Evolutionary conservation across 1,140 invertebrate species (phyloP).

Genomic region (Dryas iulia): DNA sequence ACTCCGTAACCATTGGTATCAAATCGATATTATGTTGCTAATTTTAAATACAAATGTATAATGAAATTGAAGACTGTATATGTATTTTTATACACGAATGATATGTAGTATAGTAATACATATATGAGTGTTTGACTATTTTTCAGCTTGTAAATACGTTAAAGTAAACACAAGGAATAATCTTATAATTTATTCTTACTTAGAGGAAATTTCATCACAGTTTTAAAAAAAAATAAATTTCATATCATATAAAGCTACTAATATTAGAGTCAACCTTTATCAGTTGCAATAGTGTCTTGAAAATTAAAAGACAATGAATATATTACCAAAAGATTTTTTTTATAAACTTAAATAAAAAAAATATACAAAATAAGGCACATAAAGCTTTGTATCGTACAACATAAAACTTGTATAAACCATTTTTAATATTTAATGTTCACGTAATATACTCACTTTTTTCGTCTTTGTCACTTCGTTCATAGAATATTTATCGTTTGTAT

Average conservation of each 20-base stretch:
- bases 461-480: constrained; percentile 67
- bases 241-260: too few relatives aligned
- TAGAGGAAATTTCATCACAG: too few relatives aligned
- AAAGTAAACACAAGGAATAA: too few relatives aligned
- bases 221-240: too few relatives aligned
- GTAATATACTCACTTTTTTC: constrained; percentile 53
- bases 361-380: background rate
- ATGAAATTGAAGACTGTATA: too few relatives aligned
- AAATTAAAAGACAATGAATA: too few relatives aligned
- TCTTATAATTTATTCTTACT: too few relatives aligned
- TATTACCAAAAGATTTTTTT: too few relatives aligned
- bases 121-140: background rate
- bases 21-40: background rate
- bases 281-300: too few relatives aligned
- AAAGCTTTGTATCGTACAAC: background rate
- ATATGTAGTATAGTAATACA: background rate
- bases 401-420: background rate
- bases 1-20: background rate
- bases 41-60: background rate
- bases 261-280: too few relatives aligned
- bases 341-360: too few relatives aligned
- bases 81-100: background rate
- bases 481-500: constrained; percentile 68
- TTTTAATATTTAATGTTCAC: constrained; percentile 48
- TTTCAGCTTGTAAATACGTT: too few relatives aligned